phyloP scores from a whole-genome alignment of 1,140 invertebrate species.

The Heliconius congener region DNA sequence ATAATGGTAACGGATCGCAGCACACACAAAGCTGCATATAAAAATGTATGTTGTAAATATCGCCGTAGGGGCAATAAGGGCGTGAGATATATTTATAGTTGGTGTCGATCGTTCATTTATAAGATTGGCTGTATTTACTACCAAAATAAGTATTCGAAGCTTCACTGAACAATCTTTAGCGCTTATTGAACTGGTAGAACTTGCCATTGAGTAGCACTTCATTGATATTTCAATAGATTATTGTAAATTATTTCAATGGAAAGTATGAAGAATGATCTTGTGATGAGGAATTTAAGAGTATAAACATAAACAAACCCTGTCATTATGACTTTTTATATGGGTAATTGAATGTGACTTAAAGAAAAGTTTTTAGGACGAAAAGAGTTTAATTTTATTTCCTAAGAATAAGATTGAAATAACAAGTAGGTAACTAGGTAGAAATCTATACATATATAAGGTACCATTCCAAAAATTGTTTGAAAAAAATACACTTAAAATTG shows the following conservation, averaged over 20 bases:
- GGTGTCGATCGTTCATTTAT: constrained; percentile 59
- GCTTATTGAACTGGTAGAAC: constrained; percentile 51
- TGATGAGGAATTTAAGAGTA: neutral
- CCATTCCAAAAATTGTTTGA: no score
- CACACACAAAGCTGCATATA: constrained; percentile 50
- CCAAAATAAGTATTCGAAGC: constrained; percentile 55
- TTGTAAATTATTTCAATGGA: neutral
- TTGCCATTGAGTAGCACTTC: constrained; percentile 40
- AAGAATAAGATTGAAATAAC: neutral
- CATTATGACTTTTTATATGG: neutral
- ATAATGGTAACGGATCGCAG: constrained; percentile 33
- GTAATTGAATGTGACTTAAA: neutral
- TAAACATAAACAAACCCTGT: neutral
- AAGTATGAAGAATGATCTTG: neutral
- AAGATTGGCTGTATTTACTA: constrained; percentile 61
- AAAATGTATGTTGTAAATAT: constrained; percentile 61
- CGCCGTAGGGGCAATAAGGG: constrained; percentile 52
- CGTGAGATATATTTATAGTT: constrained; percentile 51
- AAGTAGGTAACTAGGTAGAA: neutral
- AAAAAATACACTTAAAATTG: constrained; percentile 34
- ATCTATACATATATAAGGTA: no score
- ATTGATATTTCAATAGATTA: constrained; percentile 23
- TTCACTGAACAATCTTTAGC: constrained; percentile 50
- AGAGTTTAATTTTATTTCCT: neutral
- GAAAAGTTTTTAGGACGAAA: neutral